Evolutionary conservation across 2,113 vertebrate species (phyloP), one percentile per base, ranked within the genome.

Genomic region (Psophia crepitans): DNA sequence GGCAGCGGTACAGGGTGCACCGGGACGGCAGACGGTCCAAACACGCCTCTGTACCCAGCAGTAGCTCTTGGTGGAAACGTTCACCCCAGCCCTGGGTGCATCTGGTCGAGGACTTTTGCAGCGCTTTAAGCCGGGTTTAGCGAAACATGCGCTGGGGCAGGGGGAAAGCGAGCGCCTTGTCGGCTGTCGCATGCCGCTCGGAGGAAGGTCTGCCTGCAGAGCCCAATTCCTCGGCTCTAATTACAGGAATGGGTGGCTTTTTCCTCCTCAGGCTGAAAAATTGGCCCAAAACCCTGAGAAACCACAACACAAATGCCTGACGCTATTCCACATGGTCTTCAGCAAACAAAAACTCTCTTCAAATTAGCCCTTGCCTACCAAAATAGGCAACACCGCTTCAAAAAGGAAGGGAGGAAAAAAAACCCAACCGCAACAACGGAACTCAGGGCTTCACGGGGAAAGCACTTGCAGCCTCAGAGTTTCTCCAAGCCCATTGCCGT

Each of bases 161-260:
- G 24, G 41, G 37, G 60, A 69, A 43, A 19, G 26, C 1, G 4
- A 86, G 84, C 7, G 0, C 44, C 77, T 63, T 3, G 1, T 39
- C 8, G 1, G 37, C 63, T 0, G 0, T 63, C 13, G 1, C 63
- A 37, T 0, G 1, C 71, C 8, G 3, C 35, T 54, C 26, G 32
- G 56, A 87, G 94, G 60, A 81, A 92, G 27, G 43, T 77, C 60
- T 89, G 86, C 51, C 76, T 81, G 64, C 86, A 92, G 58, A 89
- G 56, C 86, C 86, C 76, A 11, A 14, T 86, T 94, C 69, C 86
- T 87, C 20, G 6, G 33, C 84, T 96, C 68, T 44, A 93, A 94
- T 95, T 68, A 89, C 91, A 96, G 94, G 89, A 94, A 96, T 56
- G 69, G 91, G 94, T 94, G 93, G 91, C 69, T 96, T 96, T 96